A percentile compares a stretch with the other conserved stretches of the same genome.
These are phyloP conservation scores for Sinocyclocheilus rhinocerous DNA, from an alignment of 2,113 vertebrate species.

Conservation along the genomic window DNA sequence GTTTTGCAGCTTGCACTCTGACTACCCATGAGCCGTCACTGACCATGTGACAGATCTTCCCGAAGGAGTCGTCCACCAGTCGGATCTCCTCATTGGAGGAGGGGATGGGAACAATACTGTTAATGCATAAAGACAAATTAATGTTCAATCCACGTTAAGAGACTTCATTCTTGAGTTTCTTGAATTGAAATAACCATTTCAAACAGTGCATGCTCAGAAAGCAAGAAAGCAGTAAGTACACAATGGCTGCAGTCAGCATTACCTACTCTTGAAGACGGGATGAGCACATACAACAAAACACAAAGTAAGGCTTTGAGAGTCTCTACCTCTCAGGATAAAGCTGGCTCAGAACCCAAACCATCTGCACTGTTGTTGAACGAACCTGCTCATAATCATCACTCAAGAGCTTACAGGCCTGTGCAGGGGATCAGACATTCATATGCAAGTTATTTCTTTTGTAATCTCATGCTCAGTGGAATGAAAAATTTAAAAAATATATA, in stretches of 20 bases:
- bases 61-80: slow-evolving; percentile 93
- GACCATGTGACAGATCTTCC: slow-evolving; percentile 98
- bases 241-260: background rate
- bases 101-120: slow-evolving; percentile 94
- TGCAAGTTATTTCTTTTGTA: background rate
- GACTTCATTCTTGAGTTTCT: background rate
- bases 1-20: slow-evolving; percentile 91
- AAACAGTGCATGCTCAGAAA: background rate
- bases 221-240: background rate
- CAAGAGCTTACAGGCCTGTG: slow-evolving; percentile 89
- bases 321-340: slow-evolving; percentile 92
- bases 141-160: background rate
- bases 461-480: background rate
- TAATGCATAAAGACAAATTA: background rate
- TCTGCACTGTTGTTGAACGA: slow-evolving; percentile 92
- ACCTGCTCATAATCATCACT: slow-evolving; percentile 97
- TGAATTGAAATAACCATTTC: background rate
- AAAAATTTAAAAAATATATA: background rate
- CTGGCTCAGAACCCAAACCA: slow-evolving; percentile 95
- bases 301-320: background rate
- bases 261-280: background rate
- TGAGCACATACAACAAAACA: background rate
- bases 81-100: slow-evolving; percentile 98
- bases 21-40: slow-evolving; percentile 97
- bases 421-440: background rate